phyloP scores from a whole-genome alignment of 1,140 invertebrate genomes.

The Zaprionus nigranus region DNA sequence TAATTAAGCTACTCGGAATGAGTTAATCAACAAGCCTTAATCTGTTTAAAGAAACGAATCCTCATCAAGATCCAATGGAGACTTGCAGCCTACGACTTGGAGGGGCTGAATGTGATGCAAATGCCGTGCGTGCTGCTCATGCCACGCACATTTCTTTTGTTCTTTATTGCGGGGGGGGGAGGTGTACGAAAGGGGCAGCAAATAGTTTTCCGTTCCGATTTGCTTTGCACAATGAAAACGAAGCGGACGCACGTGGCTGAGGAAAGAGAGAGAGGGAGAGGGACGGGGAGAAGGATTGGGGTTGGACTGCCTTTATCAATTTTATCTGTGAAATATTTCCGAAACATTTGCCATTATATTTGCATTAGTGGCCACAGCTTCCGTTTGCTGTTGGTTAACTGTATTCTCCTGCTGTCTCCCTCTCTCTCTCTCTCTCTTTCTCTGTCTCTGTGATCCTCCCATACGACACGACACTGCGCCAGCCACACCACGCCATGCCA shows the following conservation, averaged over 20 bases:
- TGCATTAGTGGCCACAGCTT: constrained; percentile 78
- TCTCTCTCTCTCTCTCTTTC: not conserved
- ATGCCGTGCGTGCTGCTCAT: not conserved
- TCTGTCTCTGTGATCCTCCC: constrained; percentile 25
- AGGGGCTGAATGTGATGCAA: not conserved
- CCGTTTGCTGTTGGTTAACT: constrained; percentile 53
- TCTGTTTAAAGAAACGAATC: no score
- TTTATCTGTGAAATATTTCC: constrained; percentile 82
- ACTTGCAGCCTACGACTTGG: no score
- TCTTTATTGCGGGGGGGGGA: not conserved
- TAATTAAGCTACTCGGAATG: no score
- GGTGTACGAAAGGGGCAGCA: constrained; percentile 36
- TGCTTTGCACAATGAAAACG: constrained; percentile 46
- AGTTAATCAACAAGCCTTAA: no score
- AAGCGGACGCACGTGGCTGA: constrained; percentile 15
- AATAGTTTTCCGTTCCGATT: constrained; percentile 73
- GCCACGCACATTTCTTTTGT: not conserved
- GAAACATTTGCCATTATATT: constrained; percentile 83
- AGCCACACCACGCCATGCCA: not conserved
- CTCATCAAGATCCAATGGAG: no score
- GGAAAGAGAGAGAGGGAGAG: not conserved
- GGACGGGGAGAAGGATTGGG: constrained; percentile 1
- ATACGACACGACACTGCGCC: constrained; percentile 4
- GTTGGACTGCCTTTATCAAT: constrained; percentile 68
- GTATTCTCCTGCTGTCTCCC: constrained; percentile 5